phyloP scores from a whole-genome alignment of 1,140 invertebrate genomes.

The Drosophila serrata region DNA sequence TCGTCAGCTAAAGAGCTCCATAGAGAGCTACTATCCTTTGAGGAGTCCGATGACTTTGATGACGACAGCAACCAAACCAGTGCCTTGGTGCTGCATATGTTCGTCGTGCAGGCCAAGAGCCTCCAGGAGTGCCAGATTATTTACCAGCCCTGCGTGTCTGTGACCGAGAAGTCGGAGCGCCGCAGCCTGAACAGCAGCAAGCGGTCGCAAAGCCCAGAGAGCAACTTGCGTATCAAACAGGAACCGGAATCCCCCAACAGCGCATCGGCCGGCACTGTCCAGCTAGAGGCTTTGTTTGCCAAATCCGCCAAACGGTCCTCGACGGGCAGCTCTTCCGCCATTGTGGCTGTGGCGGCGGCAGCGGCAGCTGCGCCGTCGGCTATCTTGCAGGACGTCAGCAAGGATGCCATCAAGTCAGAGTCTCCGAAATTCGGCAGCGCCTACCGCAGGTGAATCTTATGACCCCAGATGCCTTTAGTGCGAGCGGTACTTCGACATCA shows the following conservation, averaged over 20 bases:
- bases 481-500: slow-evolving; percentile 84
- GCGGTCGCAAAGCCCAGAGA: slow-evolving; percentile 57
- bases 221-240: slow-evolving; percentile 52
- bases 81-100: slow-evolving; percentile 90
- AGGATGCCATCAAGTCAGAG: slow-evolving; percentile 47
- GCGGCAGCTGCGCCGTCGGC: slow-evolving; percentile 60
- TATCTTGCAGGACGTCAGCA: slow-evolving; percentile 44
- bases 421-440: slow-evolving; percentile 71
- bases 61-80: slow-evolving; percentile 77
- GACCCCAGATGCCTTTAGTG: slow-evolving; percentile 94
- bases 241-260: slow-evolving; percentile 56
- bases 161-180: slow-evolving; percentile 59
- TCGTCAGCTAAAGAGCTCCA: slow-evolving; percentile 85
- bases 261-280: slow-evolving; percentile 40
- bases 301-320: slow-evolving; percentile 57
- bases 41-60: slow-evolving; percentile 85
- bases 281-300: slow-evolving; percentile 58
- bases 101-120: slow-evolving; percentile 95
- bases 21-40: slow-evolving; percentile 85
- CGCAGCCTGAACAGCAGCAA: slow-evolving; percentile 61
- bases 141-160: slow-evolving; percentile 87
- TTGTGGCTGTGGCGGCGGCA: slow-evolving; percentile 73
- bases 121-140: slow-evolving; percentile 94
- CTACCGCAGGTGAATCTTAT: slow-evolving; percentile 88
- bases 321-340: slow-evolving; percentile 50